These are phyloP conservation scores for Manis pentadactyla DNA, from an alignment of 2,797 vertebrate species.

Conservation along the genomic window DNA sequence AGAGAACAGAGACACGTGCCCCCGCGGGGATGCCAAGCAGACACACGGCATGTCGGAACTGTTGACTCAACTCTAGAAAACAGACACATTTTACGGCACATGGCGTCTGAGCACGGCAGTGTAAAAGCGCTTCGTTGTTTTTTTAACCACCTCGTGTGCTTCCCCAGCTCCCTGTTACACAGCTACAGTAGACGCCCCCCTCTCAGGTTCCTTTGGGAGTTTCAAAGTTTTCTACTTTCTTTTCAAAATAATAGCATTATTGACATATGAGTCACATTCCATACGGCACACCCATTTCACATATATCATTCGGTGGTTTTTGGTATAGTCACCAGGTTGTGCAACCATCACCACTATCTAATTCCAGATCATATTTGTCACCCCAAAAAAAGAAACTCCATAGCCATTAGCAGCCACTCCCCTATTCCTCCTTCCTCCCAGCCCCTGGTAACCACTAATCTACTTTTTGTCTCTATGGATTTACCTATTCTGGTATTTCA, in stretches of 20 bases:
- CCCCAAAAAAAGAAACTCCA: not conserved
- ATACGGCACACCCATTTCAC: fast-evolving
- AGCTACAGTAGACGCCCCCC: fast-evolving
- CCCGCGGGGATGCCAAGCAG: fast-evolving
- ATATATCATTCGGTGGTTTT: not conserved
- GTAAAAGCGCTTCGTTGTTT: fast-evolving
- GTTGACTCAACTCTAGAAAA: not conserved
- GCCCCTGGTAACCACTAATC: not conserved
- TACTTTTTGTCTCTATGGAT: not conserved
- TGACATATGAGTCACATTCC: not conserved
- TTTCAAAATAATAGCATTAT: not conserved
- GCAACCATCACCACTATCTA: not conserved
- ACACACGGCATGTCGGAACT: fast-evolving
- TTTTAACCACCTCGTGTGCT: not conserved
- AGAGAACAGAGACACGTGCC: not conserved
- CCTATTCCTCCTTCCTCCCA: not conserved
- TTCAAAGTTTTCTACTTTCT: not conserved
- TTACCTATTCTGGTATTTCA: not conserved
- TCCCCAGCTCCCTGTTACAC: fast-evolving
- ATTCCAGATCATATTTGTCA: not conserved
- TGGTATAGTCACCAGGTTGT: not conserved
- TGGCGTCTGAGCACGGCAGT: fast-evolving
- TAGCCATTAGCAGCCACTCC: fast-evolving
- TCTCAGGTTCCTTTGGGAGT: too few species aligned
- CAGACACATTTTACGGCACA: fast-evolving